Evolutionary conservation across 2,888 invertebrate genomes (phyloP), one percentile per base, ranked within the genome.

Genomic region (Actias luna): DNA sequence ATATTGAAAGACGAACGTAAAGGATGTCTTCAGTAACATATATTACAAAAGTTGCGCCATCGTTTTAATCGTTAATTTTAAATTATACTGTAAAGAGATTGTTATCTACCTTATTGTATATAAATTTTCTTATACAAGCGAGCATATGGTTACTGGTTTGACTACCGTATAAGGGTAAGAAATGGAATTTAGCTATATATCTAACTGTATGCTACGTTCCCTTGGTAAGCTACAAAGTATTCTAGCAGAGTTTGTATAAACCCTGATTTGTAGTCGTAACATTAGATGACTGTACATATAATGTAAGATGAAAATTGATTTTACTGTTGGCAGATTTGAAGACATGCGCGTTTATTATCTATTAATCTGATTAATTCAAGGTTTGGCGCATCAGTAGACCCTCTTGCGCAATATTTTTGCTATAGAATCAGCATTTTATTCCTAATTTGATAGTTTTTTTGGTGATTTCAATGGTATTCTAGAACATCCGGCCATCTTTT

Each of bases 121-220:
- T 42, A 18, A 18, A 22, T 8, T 66, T 65, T 67, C 69, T 71
- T 71, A 69, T 66, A 73, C 64, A 80, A 89, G 90, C 89, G 88
- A 69, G 69, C 80, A 60, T 82, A 85, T 69, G 67, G 80, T 57
- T 88, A 86, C 79, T 88, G 90, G 91, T 89, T 89, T 77, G 90
- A 89, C 77, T 88, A 85, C 74, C 85, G 87, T 62, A 70, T 76
- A 67, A 79, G 89, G 89, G 89, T 91, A 84, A 90, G 90, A 70
- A 61, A 65, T 61, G 7, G n/a, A 18, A 55, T 55, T 8, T 29
- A 50, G 22, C 12, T 14, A 10, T 5, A 25, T 39, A 16, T 2
- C 36, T 1, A 50, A 12, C 25, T 50, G 22, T 18, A 42, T 25
- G 25, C 36, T 50, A 12, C 16, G 16, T 10, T 8, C 33, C 3